Percentiles rank a stretch among this genome's conserved stretches.
phyloP scores from a whole-genome alignment of 1,140 invertebrate genomes.

The Macrosteles quadrilineatus region DNA sequence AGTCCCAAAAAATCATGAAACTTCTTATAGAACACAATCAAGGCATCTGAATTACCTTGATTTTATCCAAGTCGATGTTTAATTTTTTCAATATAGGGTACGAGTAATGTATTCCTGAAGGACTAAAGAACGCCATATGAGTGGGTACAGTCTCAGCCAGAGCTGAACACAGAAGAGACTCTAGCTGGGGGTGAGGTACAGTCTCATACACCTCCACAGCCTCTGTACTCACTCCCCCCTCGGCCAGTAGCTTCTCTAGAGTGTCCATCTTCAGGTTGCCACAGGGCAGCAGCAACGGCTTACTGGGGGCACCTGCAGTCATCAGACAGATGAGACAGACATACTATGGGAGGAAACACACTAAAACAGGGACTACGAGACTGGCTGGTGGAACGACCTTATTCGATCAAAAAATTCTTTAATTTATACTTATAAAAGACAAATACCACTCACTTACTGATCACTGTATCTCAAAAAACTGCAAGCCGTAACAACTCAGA shows the following conservation, averaged over 20 bases:
- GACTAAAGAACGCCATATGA: slow-evolving; percentile 11
- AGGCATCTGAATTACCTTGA: neutral
- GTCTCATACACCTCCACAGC: slow-evolving; percentile 16
- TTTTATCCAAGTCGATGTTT: slow-evolving; percentile 9
- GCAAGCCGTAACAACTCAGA: neutral
- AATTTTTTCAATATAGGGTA: neutral
- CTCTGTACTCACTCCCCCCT: neutral
- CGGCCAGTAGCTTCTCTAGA: neutral
- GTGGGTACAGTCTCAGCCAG: neutral
- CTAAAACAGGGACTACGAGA: neutral
- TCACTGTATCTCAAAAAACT: neutral
- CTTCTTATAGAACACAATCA: too few relatives aligned
- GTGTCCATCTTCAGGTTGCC: slow-evolving; percentile 18
- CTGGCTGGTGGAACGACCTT: neutral
- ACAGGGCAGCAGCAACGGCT: slow-evolving; percentile 13
- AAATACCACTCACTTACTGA: neutral
- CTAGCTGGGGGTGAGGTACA: slow-evolving; percentile 1
- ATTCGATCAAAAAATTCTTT: neutral
- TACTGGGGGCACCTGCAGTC: neutral
- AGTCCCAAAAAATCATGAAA: too few relatives aligned
- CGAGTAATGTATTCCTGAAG: slow-evolving; percentile 1
- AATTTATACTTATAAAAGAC: neutral
- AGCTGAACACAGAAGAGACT: neutral
- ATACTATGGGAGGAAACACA: too few relatives aligned
- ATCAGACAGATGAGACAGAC: neutral